Percentiles rank a stretch among this genome's conserved stretches.
These are phyloP conservation scores for Carapus acus DNA, from an alignment of 2,797 vertebrate genomes.

Conservation along the genomic window DNA sequence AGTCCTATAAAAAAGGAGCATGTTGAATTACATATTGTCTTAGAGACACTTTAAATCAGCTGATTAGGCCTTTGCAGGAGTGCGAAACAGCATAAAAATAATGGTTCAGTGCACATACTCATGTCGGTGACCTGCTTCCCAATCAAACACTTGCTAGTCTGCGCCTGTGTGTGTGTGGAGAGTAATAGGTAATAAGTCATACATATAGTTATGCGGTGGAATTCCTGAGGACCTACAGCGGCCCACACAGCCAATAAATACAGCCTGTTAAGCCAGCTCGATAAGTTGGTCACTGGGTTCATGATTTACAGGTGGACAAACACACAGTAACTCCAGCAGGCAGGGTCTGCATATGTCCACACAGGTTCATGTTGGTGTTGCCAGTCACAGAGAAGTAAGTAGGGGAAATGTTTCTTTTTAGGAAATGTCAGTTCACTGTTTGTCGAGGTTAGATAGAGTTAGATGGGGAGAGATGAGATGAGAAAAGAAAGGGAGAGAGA, in stretches of 20 bases:
- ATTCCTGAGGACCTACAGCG: constrained; percentile 42
- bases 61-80: constrained; percentile 44
- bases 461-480: neutral
- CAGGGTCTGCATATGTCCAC: constrained; percentile 1
- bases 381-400: neutral
- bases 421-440: constrained; percentile 4
- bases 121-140: constrained; percentile 43
- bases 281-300: constrained; percentile 24
- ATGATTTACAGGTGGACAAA: constrained; percentile 57
- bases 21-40: constrained; percentile 29
- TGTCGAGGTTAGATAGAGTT: neutral
- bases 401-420: constrained; percentile 8
- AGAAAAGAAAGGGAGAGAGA: neutral
- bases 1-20: constrained; percentile 46
- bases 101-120: constrained; percentile 33
- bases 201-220: constrained; percentile 35
- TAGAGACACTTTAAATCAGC: constrained; percentile 50
- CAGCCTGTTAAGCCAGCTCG: constrained; percentile 37
- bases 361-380: constrained; percentile 6
- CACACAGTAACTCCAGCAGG: constrained; percentile 28
- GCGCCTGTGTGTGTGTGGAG: constrained; percentile 11
- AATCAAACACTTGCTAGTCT: constrained; percentile 25
- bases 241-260: constrained; percentile 53
- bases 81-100: constrained; percentile 52
- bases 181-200: constrained; percentile 52